Evolutionary conservation across 2,113 vertebrate species (phyloP), one percentile per base, ranked within the genome.

Genomic region (Brachyistius frenatus): DNA sequence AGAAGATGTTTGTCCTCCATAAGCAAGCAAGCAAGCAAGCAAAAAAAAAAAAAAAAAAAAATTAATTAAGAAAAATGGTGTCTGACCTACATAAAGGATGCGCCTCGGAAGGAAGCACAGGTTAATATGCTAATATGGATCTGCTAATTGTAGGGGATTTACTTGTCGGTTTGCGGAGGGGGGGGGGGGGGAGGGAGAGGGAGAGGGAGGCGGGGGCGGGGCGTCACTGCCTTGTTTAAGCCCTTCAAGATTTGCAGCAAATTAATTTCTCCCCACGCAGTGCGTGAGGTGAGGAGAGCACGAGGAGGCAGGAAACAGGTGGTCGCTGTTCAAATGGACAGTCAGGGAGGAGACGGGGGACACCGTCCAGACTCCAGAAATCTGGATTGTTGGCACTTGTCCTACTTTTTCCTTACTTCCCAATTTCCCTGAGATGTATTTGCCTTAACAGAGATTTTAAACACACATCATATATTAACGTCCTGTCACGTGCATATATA

Each of bases 61-160:
- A 93, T 89, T 72, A 94, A 94, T 94, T 91, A 95, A 90, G 86
- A 89, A 81, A 80, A 90, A 92, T 88, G 64, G 79, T 83, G 84
- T 88, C 74, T 95, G 95, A 95, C 95, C 94, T 95, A 95, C 89
- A 94, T 95, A 93, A 10, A 85, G 73, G 85, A 91, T 57, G 90
- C 85, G 86, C 78, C 76, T 81, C 76, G 68, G 80, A 88, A 90
- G 81, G 86, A 91, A 88, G 81, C 88, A 87, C 86, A 93, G 92
- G 92, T 93, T 95, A 92, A 93, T 94, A 94, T 94, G 92, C 92
- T 93, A 95, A 94, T 94, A 90, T 92, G 90, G 89, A 91, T 91
- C 91, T 91, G 90, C 91, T 93, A 94, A 94, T 93, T 92, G 91
- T 84, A 23, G 66, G 71, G 90, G 91, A 93, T 93, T 92, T 90